phyloP scores from a whole-genome alignment of 2,113 vertebrate species.

The Catharus fuscescens region DNA sequence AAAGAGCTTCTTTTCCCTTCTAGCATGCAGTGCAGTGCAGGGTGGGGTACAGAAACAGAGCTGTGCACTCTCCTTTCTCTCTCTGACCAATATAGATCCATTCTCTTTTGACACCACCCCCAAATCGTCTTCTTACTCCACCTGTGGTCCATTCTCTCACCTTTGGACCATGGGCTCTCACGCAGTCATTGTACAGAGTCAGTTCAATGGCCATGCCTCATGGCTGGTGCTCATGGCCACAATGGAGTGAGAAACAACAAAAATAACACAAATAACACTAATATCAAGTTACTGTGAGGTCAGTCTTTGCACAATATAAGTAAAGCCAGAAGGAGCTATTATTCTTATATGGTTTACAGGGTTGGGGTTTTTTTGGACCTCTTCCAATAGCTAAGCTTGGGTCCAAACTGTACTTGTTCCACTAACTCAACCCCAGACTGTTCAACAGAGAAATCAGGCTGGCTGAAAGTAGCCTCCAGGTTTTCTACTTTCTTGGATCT shows the following conservation, averaged over 20 bases:
- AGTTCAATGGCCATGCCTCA: background rate
- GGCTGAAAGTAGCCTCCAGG: background rate
- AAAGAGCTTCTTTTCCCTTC: background rate
- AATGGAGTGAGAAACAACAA: background rate
- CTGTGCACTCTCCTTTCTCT: background rate
- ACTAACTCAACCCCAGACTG: background rate
- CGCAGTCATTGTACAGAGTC: background rate
- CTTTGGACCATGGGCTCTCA: background rate
- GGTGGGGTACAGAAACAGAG: background rate
- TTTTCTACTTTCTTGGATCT: background rate
- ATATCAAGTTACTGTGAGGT: background rate
- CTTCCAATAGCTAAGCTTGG: background rate
- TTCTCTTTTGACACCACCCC: background rate
- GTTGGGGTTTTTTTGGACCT: background rate
- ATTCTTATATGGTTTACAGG: background rate
- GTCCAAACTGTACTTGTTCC: background rate
- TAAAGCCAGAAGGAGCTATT: background rate
- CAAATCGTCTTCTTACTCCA: background rate
- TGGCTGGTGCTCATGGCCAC: background rate
- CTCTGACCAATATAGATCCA: background rate
- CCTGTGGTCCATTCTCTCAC: background rate
- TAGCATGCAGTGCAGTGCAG: accelerated
- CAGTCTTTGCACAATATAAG: background rate
- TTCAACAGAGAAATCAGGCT: background rate
- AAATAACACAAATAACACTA: background rate